Percentiles rank a stretch among this genome's conserved stretches.
Evolutionary conservation across 2,113 vertebrate genomes (phyloP).

Genomic region (Pyrgilauda ruficollis): DNA sequence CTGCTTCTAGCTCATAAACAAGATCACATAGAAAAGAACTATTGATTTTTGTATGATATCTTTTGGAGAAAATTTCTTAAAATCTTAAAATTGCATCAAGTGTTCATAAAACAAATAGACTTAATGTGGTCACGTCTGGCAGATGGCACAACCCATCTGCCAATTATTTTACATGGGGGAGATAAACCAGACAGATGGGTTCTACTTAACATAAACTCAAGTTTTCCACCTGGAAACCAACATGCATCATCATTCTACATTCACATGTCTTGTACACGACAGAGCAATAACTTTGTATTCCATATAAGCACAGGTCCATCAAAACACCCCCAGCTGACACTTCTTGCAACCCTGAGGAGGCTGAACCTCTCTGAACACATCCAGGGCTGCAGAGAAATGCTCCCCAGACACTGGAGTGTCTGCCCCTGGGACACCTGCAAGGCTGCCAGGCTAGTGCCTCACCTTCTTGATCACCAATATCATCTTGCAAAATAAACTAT

Average conservation of each 20-base stretch:
- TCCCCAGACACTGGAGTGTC: background rate
- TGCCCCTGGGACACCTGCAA: background rate
- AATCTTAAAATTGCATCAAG: constrained; percentile 12
- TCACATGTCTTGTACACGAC: background rate
- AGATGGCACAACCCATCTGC: background rate
- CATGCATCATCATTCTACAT: background rate
- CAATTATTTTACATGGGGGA: background rate
- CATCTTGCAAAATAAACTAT: background rate
- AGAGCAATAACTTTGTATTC: background rate
- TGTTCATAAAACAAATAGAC: background rate
- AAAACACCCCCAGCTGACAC: background rate
- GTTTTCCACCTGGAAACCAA: background rate
- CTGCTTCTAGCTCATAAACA: constrained; percentile 37
- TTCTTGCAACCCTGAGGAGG: too few species aligned
- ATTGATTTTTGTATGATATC: constrained; percentile 27
- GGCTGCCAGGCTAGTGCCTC: background rate
- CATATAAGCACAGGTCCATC: background rate
- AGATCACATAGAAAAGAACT: constrained; percentile 21
- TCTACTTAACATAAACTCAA: background rate
- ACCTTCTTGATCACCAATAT: background rate
- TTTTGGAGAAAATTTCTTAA: constrained; percentile 13
- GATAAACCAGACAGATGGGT: background rate
- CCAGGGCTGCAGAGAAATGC: background rate
- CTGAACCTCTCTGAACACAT: background rate
- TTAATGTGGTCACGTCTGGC: background rate